Evolutionary conservation across 2,113 vertebrate species (phyloP).

Genomic region (Amblyopsis rosae): DNA sequence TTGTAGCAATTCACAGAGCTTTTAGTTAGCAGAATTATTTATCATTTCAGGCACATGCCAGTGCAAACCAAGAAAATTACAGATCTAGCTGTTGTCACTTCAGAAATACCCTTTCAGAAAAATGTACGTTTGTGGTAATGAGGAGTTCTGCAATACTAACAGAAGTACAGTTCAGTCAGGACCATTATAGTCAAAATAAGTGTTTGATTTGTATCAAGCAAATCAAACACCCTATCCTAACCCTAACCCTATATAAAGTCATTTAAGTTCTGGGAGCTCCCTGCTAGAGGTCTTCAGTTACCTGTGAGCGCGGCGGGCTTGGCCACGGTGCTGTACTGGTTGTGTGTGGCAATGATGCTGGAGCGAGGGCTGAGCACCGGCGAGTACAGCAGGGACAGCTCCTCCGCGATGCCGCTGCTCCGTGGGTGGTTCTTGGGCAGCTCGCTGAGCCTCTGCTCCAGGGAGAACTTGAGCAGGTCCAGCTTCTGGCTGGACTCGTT

Average conservation of each 20-base stretch:
- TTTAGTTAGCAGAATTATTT: too few relatives aligned
- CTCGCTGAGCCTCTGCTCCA: constrained; percentile 95
- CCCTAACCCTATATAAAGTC: background rate
- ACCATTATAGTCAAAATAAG: too few relatives aligned
- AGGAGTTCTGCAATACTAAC: too few relatives aligned
- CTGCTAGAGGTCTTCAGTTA: constrained; percentile 45
- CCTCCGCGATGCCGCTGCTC: constrained; percentile 92
- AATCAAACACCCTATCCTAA: too few relatives aligned
- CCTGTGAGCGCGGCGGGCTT: constrained; percentile 98
- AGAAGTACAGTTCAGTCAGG: too few relatives aligned
- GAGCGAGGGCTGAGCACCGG: constrained; percentile 92
- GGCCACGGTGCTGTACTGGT: constrained; percentile 94
- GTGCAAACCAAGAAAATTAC: too few relatives aligned
- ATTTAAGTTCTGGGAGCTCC: background rate
- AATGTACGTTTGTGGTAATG: too few relatives aligned
- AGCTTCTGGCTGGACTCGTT: constrained; percentile 98
- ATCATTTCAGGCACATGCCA: too few relatives aligned
- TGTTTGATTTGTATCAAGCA: background rate
- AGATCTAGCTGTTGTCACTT: too few relatives aligned
- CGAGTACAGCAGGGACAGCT: constrained; percentile 88
- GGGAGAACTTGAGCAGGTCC: constrained; percentile 93
- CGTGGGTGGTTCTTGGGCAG: constrained; percentile 95
- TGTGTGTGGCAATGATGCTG: constrained; percentile 92
- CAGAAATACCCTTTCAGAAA: too few relatives aligned
- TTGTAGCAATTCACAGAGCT: too few relatives aligned